Conservation (phyloP, 1,140 invertebrate species). For the Anastrepha ludens region DNA sequence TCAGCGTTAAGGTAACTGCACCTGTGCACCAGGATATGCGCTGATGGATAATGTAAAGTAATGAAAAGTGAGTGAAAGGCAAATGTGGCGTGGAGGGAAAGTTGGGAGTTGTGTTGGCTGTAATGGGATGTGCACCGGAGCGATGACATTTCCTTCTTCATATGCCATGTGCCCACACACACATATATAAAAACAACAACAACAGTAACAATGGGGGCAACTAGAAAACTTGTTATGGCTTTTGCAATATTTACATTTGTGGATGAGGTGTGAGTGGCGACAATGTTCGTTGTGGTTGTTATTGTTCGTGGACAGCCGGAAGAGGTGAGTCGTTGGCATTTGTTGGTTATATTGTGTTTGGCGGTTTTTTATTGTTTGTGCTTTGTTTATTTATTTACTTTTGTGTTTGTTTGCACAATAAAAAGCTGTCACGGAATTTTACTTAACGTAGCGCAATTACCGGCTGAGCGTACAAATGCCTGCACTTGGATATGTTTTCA, state of each 20-base stretch:
- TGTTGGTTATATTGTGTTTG: background rate
- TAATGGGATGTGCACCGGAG: background rate
- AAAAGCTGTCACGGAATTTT: slow-evolving; percentile 36
- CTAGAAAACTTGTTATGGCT: background rate
- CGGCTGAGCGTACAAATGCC: background rate
- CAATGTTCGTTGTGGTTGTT: background rate
- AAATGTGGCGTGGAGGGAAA: background rate
- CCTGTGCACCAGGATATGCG: slow-evolving; percentile 14
- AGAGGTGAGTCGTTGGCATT: slow-evolving; percentile 2
- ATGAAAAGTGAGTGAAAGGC: slow-evolving; percentile 2
- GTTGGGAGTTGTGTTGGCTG: background rate
- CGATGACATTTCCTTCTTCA: background rate
- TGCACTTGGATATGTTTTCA: background rate
- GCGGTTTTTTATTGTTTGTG: no score
- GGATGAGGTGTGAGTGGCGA: background rate
- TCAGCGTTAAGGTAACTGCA: slow-evolving; percentile 46
- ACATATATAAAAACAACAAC: background rate
- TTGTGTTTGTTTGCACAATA: slow-evolving; percentile 22
- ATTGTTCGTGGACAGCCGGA: background rate
- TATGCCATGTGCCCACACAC: background rate
- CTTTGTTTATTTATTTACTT: background rate
- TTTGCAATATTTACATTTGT: background rate
- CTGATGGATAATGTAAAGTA: slow-evolving; percentile 40
- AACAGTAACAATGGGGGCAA: background rate
- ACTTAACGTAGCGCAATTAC: slow-evolving; percentile 1